Evolutionary conservation across 1,140 invertebrate species (phyloP).

Genomic region (Nymphalis io): DNA sequence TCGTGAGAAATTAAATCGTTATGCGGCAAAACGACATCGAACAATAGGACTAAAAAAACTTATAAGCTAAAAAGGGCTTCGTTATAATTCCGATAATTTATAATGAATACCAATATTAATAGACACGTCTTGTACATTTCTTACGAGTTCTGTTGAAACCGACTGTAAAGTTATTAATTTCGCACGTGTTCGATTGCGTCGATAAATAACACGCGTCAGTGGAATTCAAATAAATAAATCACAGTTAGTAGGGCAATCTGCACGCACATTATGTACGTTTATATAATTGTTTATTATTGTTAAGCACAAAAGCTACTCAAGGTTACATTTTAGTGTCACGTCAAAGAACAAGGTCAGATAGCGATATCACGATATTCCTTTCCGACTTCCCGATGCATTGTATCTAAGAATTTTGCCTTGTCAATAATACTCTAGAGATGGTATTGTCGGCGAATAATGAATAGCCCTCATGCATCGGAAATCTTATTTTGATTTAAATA

Average conservation of each 20-base stretch:
- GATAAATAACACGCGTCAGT: conserved; percentile 1
- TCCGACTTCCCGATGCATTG: conserved; percentile 5
- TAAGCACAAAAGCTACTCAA: neutral
- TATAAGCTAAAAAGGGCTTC: no score
- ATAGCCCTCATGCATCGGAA: conserved; percentile 22
- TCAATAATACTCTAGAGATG: conserved; percentile 23
- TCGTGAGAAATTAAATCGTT: no score
- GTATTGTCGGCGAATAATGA: conserved; percentile 22
- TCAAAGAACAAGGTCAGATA: conserved; percentile 16
- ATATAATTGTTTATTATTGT: conserved; percentile 5
- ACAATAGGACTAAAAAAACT: no score
- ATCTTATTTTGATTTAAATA: conserved; percentile 19
- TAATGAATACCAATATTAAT: no score
- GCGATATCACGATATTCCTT: conserved; percentile 21
- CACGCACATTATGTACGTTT: neutral
- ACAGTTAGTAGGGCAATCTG: neutral
- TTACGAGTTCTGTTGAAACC: neutral
- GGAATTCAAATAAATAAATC: conserved; percentile 2
- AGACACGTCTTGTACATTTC: no score
- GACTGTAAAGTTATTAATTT: neutral
- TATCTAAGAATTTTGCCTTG: conserved; percentile 26
- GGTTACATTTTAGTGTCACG: conserved; percentile 19
- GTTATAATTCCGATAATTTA: no score
- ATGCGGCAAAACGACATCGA: no score
- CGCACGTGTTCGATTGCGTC: conserved; percentile 5